A percentile compares a stretch with the other conserved stretches of the same genome.
phyloP scores from a whole-genome alignment of 35 echinoderm and acorn worm species.

The Amphiura filiformis region DNA sequence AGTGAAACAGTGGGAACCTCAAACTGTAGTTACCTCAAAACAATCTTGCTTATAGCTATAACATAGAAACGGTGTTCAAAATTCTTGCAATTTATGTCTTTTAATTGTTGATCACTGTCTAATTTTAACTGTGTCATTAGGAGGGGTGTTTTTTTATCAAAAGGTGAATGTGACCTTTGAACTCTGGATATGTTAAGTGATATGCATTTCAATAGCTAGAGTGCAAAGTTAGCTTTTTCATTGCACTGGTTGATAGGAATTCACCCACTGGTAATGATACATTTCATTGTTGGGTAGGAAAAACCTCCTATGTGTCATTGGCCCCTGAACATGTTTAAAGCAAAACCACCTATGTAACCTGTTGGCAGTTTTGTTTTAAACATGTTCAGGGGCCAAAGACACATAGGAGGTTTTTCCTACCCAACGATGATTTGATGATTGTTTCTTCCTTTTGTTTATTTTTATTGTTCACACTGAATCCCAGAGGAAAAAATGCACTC shows the following conservation, averaged over 20 bases:
- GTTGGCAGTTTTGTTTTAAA: too few relatives aligned
- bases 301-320: too few relatives aligned
- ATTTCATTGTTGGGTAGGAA: too few relatives aligned
- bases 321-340: too few relatives aligned
- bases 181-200: background rate
- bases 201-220: background rate
- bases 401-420: too few relatives aligned
- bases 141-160: too few relatives aligned
- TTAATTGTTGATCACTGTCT: background rate
- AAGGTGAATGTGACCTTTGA: background rate
- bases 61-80: background rate
- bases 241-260: background rate
- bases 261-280: background rate
- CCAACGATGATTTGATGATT: too few relatives aligned
- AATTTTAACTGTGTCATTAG: background rate
- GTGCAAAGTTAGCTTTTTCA: background rate
- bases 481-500: background rate
- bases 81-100: constrained; percentile 1
- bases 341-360: too few relatives aligned
- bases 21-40: too few relatives aligned
- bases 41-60: too few relatives aligned
- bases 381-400: too few relatives aligned
- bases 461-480: constrained; percentile 6
- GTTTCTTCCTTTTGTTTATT: background rate
- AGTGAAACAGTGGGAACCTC: too few relatives aligned